These are phyloP conservation scores for Drosophila suzukii DNA, from an alignment of 1,140 invertebrate species.

Conservation along the genomic window DNA sequence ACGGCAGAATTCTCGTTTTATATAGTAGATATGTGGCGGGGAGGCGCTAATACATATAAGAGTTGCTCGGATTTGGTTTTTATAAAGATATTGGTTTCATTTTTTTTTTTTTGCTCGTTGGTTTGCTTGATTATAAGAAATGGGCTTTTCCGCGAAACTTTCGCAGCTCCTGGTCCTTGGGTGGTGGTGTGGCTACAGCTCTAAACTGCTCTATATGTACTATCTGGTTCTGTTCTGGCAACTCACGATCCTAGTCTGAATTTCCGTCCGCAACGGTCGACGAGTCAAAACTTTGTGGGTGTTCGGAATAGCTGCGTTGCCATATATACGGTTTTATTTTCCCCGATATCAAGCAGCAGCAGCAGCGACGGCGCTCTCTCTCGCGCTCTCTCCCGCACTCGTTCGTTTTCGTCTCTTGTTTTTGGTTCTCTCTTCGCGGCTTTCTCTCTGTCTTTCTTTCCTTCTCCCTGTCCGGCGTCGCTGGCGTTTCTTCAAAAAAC, in stretches of 20 bases:
- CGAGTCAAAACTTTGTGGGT: conserved; percentile 26
- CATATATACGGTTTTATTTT: conserved; percentile 24
- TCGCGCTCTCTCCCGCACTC: conserved; percentile 6
- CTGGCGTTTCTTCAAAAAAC: too few relatives aligned
- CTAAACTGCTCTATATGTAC: conserved; percentile 25
- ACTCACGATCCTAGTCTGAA: conserved; percentile 77
- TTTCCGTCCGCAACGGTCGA: conserved; percentile 76
- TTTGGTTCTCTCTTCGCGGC: too few relatives aligned
- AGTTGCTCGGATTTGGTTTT: conserved; percentile 60
- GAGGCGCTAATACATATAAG: conserved; percentile 58
- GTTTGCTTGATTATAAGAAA: conserved; percentile 17
- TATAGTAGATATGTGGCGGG: conserved; percentile 53
- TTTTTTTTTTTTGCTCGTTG: conserved; percentile 48
- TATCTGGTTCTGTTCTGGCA: conserved; percentile 31
- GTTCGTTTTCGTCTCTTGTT: background rate
- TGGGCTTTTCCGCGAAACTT: conserved; percentile 45
- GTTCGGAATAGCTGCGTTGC: conserved; percentile 1
- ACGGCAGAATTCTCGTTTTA: conserved; percentile 70
- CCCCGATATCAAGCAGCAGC: background rate
- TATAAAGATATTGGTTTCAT: conserved; percentile 65
- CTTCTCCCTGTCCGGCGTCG: too few relatives aligned
- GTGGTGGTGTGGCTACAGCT: background rate
- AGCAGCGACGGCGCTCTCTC: conserved; percentile 6
- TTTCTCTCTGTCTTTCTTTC: too few relatives aligned
- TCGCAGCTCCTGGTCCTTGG: conserved; percentile 16